Conservation (phyloP, 1,140 invertebrate species). For the Diabrotica virgifera region DNA sequence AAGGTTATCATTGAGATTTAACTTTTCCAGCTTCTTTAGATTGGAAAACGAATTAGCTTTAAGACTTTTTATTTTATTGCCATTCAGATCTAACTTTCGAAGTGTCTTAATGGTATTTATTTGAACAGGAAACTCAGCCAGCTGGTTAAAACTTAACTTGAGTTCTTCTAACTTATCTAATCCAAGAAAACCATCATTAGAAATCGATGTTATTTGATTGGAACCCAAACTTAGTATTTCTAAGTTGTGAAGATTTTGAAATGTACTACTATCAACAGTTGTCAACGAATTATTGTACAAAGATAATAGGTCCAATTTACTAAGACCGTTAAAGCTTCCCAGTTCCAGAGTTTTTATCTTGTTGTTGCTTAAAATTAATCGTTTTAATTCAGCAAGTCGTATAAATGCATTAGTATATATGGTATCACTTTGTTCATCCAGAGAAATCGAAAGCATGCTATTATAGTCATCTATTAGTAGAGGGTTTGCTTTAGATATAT, state of each 20-base stretch:
- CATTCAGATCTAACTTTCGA: slow-evolving; percentile 20
- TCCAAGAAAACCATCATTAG: slow-evolving; percentile 20
- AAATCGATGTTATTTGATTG: slow-evolving; percentile 28
- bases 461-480: slow-evolving; percentile 23
- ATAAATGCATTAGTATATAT: slow-evolving; percentile 20
- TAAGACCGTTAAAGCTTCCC: slow-evolving; percentile 17
- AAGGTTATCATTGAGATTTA: slow-evolving; percentile 23
- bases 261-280: slow-evolving; percentile 15
- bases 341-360: slow-evolving; percentile 24
- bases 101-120: slow-evolving; percentile 18
- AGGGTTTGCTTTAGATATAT: slow-evolving; percentile 8
- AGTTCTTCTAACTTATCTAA: slow-evolving; percentile 14
- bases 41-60: slow-evolving; percentile 13
- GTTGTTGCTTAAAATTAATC: slow-evolving; percentile 21
- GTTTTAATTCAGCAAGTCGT: slow-evolving; percentile 18
- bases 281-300: slow-evolving; percentile 27
- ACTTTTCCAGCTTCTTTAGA: slow-evolving; percentile 18
- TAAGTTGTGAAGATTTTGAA: slow-evolving; percentile 18
- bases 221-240: slow-evolving; percentile 27
- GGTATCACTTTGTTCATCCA: slow-evolving; percentile 11
- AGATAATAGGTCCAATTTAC: slow-evolving; percentile 23
- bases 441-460: slow-evolving; percentile 10
- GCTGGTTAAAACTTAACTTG: slow-evolving; percentile 23
- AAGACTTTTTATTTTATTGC: slow-evolving; percentile 23
- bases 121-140: slow-evolving; percentile 17